Conservation (phyloP, 2,113 vertebrate species). For the Chrysochloris asiatica region DNA sequence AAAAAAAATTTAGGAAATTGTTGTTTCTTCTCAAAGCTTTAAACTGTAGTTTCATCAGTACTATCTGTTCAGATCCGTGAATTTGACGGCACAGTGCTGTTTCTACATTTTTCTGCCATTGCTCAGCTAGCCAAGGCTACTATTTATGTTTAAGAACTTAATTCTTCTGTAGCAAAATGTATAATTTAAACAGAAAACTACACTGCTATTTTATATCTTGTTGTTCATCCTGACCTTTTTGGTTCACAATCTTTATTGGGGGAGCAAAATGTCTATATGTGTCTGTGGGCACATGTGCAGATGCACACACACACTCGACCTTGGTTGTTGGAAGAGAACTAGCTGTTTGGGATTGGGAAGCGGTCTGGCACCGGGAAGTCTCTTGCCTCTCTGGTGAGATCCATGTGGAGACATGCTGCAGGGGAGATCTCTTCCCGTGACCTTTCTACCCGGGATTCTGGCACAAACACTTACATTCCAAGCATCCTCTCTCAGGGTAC, state of each 20-base stretch:
- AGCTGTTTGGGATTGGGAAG: neutral
- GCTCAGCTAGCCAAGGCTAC: neutral
- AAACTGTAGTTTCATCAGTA: neutral
- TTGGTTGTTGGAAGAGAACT: neutral
- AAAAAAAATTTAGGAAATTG: neutral
- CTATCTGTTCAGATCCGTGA: neutral
- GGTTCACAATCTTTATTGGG: neutral
- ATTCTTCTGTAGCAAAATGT: constrained; percentile 13
- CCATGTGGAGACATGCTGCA: neutral
- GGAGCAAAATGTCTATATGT: neutral
- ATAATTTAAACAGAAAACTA: constrained; percentile 25
- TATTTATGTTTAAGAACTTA: constrained; percentile 36
- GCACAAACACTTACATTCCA: constrained; percentile 57
- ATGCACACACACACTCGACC: neutral
- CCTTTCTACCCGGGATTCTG: constrained; percentile 31
- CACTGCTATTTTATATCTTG: neutral
- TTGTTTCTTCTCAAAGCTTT: neutral
- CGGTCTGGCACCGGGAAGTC: neutral
- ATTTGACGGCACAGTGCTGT: neutral
- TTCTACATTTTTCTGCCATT: neutral
- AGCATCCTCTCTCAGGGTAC: constrained; percentile 62
- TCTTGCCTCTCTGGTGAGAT: neutral
- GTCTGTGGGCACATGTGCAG: neutral
- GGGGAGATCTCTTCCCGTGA: neutral
- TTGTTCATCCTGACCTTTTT: neutral